phyloP scores from a whole-genome alignment of 2,888 invertebrate genomes.

The Tipula lateralis region DNA sequence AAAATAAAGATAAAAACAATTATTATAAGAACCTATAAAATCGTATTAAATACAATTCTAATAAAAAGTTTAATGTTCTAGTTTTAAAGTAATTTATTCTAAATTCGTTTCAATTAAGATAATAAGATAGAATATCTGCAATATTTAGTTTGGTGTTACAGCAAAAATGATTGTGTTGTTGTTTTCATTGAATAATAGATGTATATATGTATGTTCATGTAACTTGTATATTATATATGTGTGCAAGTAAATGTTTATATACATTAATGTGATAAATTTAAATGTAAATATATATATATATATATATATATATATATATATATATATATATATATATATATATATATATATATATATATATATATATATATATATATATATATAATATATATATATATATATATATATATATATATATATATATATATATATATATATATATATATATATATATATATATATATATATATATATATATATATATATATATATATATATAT shows the following conservation, averaged over 20 bases:
- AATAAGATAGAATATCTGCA: neutral
- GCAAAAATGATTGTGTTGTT: slow-evolving; percentile 15
- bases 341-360: neutral
- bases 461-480: neutral
- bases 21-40: neutral
- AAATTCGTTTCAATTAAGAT: neutral
- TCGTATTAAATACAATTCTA: neutral
- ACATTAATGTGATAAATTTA: neutral
- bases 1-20: slow-evolving; percentile 9
- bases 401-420: neutral
- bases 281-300: neutral
- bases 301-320: neutral
- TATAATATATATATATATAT: neutral
- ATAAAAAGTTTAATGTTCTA: neutral
- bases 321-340: neutral
- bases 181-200: slow-evolving; percentile 9
- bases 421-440: neutral
- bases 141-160: neutral
- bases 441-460: neutral
- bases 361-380: neutral
- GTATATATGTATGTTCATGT: neutral
- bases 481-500: neutral
- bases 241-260: neutral
- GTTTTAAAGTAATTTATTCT: neutral
- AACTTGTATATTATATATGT: neutral